Evolutionary conservation across 2,888 invertebrate genomes (phyloP).

Genomic region (Aporophyla nigra): DNA sequence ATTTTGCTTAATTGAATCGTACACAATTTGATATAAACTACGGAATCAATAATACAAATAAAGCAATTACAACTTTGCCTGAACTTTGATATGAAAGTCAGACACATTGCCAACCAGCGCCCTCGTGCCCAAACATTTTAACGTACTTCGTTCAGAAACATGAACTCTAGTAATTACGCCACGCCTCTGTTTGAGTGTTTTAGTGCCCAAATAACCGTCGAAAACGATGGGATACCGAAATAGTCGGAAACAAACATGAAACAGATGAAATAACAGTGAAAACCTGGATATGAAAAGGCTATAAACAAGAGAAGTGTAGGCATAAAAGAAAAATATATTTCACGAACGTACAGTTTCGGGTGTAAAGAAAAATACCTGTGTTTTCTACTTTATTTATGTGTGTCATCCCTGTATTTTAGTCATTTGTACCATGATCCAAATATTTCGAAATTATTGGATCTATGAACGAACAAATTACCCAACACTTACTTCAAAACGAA

Average conservation of each 20-base stretch:
- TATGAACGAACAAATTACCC: slow-evolving; percentile 2
- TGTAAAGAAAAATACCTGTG: neutral
- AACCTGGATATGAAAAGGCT: neutral
- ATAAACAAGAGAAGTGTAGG: neutral
- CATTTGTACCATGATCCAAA: neutral
- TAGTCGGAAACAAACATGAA: neutral
- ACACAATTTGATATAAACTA: slow-evolving; percentile 5
- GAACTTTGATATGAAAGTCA: slow-evolving; percentile 8
- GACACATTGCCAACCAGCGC: slow-evolving; percentile 16
- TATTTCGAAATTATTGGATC: neutral
- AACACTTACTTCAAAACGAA: slow-evolving; percentile 4
- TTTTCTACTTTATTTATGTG: neutral
- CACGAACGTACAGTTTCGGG: neutral
- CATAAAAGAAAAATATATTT: neutral
- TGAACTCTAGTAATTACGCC: neutral
- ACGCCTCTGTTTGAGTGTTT: slow-evolving; percentile 27
- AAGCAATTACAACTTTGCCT: slow-evolving; percentile 42
- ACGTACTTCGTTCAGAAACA: slow-evolving; percentile 23
- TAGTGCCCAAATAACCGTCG: slow-evolving; percentile 14
- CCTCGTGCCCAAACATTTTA: neutral
- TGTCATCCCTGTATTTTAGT: neutral
- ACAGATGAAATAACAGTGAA: neutral
- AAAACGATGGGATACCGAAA: neutral
- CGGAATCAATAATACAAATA: slow-evolving; percentile 28
- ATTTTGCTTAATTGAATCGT: neutral